These are phyloP conservation scores for Sphaerodactylus townsendi DNA, from an alignment of 2,113 vertebrate species.

Conservation along the genomic window DNA sequence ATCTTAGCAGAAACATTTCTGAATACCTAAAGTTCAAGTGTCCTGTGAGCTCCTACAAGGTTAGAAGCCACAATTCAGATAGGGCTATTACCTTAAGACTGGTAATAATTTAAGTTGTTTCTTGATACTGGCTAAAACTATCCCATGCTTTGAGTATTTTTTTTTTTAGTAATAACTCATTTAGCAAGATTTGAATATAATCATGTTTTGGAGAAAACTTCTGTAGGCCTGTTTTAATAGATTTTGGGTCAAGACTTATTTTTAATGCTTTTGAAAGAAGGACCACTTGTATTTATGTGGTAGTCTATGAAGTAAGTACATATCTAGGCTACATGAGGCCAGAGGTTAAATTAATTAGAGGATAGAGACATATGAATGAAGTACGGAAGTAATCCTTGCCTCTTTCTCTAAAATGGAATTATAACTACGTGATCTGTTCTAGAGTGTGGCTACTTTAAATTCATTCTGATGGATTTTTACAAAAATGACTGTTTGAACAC, in stretches of 20 bases:
- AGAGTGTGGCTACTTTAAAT: neutral
- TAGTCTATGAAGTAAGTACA: neutral
- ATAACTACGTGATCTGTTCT: neutral
- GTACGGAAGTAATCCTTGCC: neutral
- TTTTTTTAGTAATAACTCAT: slow-evolving; percentile 20
- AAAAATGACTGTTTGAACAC: neutral
- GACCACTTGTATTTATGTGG: slow-evolving; percentile 39
- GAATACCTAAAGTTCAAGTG: too few species aligned
- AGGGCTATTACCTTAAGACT: too few species aligned
- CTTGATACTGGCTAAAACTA: too few species aligned
- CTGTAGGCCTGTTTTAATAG: slow-evolving; percentile 26
- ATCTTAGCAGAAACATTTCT: too few species aligned
- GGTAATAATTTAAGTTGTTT: too few species aligned
- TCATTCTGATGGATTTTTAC: fast-evolving
- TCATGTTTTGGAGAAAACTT: slow-evolving; percentile 26
- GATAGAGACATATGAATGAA: neutral
- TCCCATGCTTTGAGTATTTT: neutral
- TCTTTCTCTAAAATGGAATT: neutral
- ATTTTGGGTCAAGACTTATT: slow-evolving; percentile 40
- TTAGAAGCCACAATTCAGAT: too few species aligned
- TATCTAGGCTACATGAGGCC: neutral
- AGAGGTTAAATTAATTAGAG: neutral
- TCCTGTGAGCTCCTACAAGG: too few species aligned
- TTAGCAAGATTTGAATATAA: slow-evolving; percentile 49
- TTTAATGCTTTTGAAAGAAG: slow-evolving; percentile 20